Percentiles rank a stretch among this genome's conserved stretches.
Evolutionary conservation across 2,797 vertebrate genomes (phyloP).

Genomic region (Cuculus canorus): DNA sequence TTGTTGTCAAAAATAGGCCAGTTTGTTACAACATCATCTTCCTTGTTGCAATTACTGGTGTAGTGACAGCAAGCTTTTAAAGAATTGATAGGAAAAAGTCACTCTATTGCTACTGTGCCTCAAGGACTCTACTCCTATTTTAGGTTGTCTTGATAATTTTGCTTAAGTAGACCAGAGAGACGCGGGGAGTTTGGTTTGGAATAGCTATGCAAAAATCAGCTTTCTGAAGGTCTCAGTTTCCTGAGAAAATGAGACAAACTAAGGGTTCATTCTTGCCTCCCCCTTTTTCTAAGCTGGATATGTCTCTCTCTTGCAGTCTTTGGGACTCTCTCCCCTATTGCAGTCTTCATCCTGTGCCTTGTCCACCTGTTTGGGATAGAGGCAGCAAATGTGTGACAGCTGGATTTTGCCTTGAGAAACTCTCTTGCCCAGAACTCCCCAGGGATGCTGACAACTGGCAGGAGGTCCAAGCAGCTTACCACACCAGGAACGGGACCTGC

Average conservation of each 20-base stretch:
- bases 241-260: background rate
- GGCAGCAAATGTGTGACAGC: background rate
- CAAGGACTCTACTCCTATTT: conserved; percentile 39
- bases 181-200: background rate
- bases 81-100: background rate
- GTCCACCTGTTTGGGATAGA: background rate
- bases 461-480: background rate
- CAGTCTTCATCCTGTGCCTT: background rate
- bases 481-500: background rate
- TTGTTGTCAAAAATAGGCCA: conserved; percentile 48
- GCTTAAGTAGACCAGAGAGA: background rate
- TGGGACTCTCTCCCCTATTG: background rate
- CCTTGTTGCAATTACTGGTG: background rate
- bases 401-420: background rate
- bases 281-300: background rate
- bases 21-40: background rate
- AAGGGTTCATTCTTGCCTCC: background rate
- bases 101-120: background rate
- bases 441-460: background rate
- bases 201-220: background rate
- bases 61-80: background rate
- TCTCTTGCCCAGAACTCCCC: background rate
- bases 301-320: background rate
- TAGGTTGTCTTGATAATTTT: background rate
- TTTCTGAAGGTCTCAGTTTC: background rate